These are phyloP conservation scores for Thalassoma bifasciatum DNA, from an alignment of 2,113 vertebrate species.

Conservation along the genomic window DNA sequence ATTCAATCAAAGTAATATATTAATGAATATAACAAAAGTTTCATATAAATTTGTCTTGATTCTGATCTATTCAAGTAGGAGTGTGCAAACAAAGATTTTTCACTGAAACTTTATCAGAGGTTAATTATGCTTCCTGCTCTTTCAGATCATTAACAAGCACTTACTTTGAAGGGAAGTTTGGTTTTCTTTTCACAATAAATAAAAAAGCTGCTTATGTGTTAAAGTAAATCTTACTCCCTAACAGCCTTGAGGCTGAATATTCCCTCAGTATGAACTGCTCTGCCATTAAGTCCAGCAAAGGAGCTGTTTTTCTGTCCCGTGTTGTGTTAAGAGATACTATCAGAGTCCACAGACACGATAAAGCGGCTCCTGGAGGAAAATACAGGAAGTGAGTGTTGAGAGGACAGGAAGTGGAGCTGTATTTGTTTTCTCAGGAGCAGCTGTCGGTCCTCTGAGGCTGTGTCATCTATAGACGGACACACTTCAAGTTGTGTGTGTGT, in stretches of 20 bases:
- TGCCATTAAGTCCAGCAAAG: background rate
- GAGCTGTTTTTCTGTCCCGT: conserved; percentile 23
- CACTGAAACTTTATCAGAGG: background rate
- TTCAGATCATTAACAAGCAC: background rate
- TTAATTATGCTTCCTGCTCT: no score
- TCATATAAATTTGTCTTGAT: background rate
- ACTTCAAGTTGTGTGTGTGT: conserved; percentile 4
- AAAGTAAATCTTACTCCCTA: no score
- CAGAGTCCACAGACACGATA: conserved; percentile 64
- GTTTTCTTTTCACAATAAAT: no score
- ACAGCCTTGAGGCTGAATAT: background rate
- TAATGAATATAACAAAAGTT: background rate
- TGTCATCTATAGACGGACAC: background rate
- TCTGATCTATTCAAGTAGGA: background rate
- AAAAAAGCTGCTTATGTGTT: no score
- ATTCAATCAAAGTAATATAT: no score
- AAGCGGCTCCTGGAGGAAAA: conserved; percentile 47
- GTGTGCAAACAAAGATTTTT: background rate
- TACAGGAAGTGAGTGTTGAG: conserved; percentile 54
- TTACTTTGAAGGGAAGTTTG: background rate
- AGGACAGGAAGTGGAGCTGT: conserved; percentile 49
- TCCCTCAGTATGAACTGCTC: conserved; percentile 22
- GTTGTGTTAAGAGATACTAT: conserved; percentile 63
- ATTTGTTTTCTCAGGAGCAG: conserved; percentile 30
- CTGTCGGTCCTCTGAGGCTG: conserved; percentile 27